Conservation (phyloP, 2,888 invertebrate genomes). For the Acrocyrtus sp. region DNA sequence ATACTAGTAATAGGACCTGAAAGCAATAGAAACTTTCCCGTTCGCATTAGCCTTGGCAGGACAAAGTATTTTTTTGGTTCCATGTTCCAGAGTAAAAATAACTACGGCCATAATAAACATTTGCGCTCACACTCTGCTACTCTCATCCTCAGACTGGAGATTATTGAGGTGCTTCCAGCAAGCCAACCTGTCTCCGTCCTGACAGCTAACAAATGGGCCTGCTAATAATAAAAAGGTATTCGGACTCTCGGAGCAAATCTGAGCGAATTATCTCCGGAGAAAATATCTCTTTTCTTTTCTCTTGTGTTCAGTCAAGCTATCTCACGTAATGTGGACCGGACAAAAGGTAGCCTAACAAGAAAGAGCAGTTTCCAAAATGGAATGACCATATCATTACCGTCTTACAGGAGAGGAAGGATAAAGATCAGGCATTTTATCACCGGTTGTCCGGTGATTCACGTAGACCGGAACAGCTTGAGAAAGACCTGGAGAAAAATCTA, state of each 20-base stretch:
- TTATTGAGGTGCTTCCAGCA: conserved; percentile 49
- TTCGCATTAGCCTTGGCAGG: no score
- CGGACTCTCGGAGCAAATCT: conserved; percentile 4
- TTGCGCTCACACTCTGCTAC: no score
- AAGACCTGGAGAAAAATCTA: neutral
- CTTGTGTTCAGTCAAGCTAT: neutral
- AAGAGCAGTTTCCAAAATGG: neutral
- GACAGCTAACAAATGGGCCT: conserved; percentile 48
- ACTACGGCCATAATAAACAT: no score
- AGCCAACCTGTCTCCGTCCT: conserved; percentile 43
- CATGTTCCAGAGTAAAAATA: no score
- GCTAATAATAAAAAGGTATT: conserved; percentile 41
- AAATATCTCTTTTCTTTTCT: neutral
- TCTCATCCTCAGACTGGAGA: no score
- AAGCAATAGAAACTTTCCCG: no score
- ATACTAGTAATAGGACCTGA: no score
- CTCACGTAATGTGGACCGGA: neutral
- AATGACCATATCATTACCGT: conserved; percentile 34
- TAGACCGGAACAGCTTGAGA: conserved; percentile 45
- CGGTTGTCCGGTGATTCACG: conserved; percentile 47
- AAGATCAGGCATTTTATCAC: conserved; percentile 52
- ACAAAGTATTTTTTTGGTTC: no score
- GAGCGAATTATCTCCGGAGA: no score
- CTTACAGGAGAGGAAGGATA: conserved; percentile 30
- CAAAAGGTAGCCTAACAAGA: neutral